These are phyloP conservation scores for Sinopyrophorus schimmeli DNA, from an alignment of 2,888 invertebrate genomes.

Conservation along the genomic window DNA sequence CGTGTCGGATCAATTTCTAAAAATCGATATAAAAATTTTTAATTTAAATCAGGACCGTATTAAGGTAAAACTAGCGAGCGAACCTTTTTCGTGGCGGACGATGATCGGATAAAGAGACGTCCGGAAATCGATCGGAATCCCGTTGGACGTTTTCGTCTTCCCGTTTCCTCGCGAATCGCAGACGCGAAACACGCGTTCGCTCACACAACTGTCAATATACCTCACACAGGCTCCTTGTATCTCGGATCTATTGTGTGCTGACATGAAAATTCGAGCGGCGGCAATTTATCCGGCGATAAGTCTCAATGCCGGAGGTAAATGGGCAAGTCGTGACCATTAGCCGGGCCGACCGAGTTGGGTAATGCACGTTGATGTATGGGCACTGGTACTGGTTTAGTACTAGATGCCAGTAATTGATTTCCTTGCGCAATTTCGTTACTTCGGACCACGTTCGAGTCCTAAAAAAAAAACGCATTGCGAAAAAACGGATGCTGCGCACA, in stretches of 20 bases:
- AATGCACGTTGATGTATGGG: slow-evolving; percentile 44
- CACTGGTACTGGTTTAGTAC: slow-evolving; percentile 30
- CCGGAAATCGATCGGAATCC: too few species aligned
- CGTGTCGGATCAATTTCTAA: too few species aligned
- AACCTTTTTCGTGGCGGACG: too few species aligned
- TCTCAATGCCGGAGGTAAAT: slow-evolving; percentile 65
- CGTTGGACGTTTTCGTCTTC: slow-evolving; percentile 34
- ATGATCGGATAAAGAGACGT: too few species aligned
- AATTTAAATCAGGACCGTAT: too few species aligned
- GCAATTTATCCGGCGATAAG: slow-evolving; percentile 62
- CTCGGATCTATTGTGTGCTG: slow-evolving; percentile 55
- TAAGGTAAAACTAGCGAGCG: too few species aligned
- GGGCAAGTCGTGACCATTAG: slow-evolving; percentile 65
- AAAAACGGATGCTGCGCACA: slow-evolving; percentile 13
- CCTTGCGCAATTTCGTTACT: slow-evolving; percentile 32
- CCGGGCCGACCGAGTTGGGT: slow-evolving; percentile 41
- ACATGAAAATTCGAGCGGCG: slow-evolving; percentile 61
- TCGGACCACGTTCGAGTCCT: slow-evolving; percentile 21
- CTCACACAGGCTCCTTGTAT: slow-evolving; percentile 53
- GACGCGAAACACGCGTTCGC: slow-evolving; percentile 45
- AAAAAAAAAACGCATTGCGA: slow-evolving; percentile 5
- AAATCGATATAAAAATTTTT: too few species aligned
- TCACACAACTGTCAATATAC: slow-evolving; percentile 54
- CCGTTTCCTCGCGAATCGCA: too few species aligned
- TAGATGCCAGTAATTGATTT: slow-evolving; percentile 42